Conservation (phyloP, 1,140 invertebrate species). For the Listronotus oregonensis region DNA sequence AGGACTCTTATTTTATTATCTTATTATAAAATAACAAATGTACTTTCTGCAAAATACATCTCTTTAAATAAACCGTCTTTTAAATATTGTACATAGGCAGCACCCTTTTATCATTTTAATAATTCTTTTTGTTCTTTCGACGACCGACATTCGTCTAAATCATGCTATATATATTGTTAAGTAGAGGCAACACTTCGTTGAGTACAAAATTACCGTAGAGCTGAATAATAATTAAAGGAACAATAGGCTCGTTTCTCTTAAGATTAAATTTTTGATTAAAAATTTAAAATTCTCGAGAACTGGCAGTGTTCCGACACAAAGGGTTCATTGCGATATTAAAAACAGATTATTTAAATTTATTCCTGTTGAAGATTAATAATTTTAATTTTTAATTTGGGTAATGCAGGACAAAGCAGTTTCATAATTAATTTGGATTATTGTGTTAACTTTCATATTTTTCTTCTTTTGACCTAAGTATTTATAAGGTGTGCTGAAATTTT, state of each 20-base stretch:
- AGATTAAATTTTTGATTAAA: conserved; percentile 32
- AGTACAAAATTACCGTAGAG: conserved; percentile 23
- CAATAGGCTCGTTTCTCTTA: conserved; percentile 14
- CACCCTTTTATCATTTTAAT: conserved; percentile 24
- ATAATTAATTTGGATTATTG: conserved; percentile 13
- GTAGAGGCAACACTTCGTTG: conserved; percentile 19
- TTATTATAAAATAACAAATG: too few species aligned
- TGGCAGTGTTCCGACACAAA: conserved; percentile 4
- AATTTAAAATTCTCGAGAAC: conserved; percentile 12
- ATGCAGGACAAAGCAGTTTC: conserved; percentile 7
- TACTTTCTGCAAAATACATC: neutral
- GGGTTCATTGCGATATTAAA: conserved; percentile 26
- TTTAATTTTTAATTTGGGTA: conserved; percentile 16
- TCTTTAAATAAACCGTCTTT: neutral
- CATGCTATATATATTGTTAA: conserved; percentile 16
- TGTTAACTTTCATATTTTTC: neutral
- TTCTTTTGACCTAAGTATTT: too few species aligned
- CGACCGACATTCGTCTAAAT: conserved; percentile 13
- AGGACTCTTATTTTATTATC: too few species aligned
- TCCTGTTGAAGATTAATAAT: conserved; percentile 13
- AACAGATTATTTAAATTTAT: conserved; percentile 32
- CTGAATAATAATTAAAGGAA: conserved; percentile 23
- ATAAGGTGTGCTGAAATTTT: too few species aligned
- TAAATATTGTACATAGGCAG: neutral
- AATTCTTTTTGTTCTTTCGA: conserved; percentile 28